Evolutionary conservation across 1,140 invertebrate species (phyloP).

Genomic region (Lepeophtheirus salmonis): DNA sequence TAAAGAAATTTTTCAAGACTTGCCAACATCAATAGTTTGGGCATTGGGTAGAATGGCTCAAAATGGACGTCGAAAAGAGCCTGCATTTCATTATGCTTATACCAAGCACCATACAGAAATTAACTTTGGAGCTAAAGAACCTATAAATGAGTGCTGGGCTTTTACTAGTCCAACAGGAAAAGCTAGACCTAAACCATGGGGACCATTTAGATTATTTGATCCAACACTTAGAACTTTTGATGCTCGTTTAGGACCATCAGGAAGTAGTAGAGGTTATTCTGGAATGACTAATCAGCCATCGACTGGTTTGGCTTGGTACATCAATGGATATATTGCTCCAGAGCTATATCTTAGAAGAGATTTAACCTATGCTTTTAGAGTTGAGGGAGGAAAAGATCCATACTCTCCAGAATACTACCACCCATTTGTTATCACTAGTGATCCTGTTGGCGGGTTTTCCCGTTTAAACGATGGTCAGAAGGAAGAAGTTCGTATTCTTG

Average conservation of each 20-base stretch:
- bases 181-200: conserved; percentile 20
- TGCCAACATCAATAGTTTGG: conserved; percentile 53
- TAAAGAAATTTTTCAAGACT: conserved; percentile 46
- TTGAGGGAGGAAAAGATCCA: conserved; percentile 70
- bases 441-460: conserved; percentile 59
- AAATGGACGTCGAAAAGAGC: not conserved
- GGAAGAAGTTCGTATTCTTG: conserved; percentile 51
- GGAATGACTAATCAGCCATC: conserved; percentile 40
- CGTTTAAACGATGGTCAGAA: conserved; percentile 47
- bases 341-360: conserved; percentile 69
- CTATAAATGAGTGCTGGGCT: not conserved
- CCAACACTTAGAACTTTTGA: conserved; percentile 20
- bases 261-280: conserved; percentile 50
- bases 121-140: conserved; percentile 37
- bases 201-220: conserved; percentile 20
- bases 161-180: not conserved
- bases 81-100: conserved; percentile 49
- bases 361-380: conserved; percentile 56
- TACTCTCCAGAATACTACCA: conserved; percentile 70
- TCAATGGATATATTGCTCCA: conserved; percentile 66
- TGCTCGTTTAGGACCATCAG: conserved; percentile 51
- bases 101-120: conserved; percentile 46
- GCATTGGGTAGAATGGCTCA: conserved; percentile 50
- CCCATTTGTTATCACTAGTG: conserved; percentile 67
- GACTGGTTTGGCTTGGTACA: conserved; percentile 44